Percentiles rank a stretch among this genome's conserved stretches.
Conservation (phyloP, 1,140 invertebrate species). For the Ceratina australensis region DNA sequence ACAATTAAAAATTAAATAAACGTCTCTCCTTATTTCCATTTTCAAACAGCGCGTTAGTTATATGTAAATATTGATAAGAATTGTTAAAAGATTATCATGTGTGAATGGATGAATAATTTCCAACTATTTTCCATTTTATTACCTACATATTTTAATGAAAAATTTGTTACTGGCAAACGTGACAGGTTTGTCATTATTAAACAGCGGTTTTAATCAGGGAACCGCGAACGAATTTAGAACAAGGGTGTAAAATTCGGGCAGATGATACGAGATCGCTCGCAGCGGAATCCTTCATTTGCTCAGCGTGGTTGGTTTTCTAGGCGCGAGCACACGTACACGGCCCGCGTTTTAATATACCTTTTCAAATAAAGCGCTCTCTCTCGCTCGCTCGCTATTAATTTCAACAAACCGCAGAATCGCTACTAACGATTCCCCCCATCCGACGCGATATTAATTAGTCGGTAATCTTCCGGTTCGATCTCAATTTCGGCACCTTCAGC, state of each 20-base stretch:
- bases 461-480: neutral
- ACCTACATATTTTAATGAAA: too few species aligned
- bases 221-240: neutral
- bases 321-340: neutral
- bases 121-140: too few species aligned
- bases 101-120: too few species aligned
- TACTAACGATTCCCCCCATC: conserved; percentile 2
- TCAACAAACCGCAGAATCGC: neutral
- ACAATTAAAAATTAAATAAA: too few species aligned
- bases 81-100: too few species aligned
- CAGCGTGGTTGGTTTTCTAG: neutral
- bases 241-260: conserved; percentile 7
- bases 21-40: too few species aligned
- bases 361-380: neutral
- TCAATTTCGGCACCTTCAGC: neutral
- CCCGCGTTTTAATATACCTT: conserved; percentile 1
- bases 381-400: too few species aligned
- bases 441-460: conserved; percentile 23
- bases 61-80: too few species aligned
- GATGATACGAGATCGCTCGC: neutral
- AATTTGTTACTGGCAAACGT: too few species aligned
- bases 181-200: too few species aligned
- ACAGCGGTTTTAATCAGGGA: conserved; percentile 33
- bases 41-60: too few species aligned
- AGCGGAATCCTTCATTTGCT: conserved; percentile 19